Percentiles rank a stretch among this genome's conserved stretches.
Evolutionary conservation across 2,888 invertebrate genomes (phyloP).

Genomic region (Himalopsyche anomala): DNA sequence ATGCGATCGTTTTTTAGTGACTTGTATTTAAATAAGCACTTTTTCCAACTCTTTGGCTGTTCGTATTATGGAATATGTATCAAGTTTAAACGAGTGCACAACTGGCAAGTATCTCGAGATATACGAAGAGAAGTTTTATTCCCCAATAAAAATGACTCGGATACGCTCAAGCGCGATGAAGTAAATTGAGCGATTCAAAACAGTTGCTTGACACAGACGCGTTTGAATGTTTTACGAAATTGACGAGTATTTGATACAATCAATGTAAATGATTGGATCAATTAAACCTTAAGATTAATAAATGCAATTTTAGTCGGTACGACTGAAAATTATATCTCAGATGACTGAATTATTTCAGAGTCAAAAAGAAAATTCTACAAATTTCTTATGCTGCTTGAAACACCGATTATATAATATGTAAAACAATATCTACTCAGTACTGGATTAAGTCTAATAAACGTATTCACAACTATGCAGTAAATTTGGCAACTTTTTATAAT

Average conservation of each 20-base stretch:
- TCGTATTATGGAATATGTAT: background rate
- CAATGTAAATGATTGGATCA: background rate
- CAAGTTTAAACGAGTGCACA: slow-evolving; percentile 5
- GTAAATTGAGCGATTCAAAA: background rate
- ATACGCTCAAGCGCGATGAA: background rate
- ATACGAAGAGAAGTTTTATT: background rate
- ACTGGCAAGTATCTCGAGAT: background rate
- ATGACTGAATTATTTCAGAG: background rate
- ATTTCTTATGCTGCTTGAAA: slow-evolving; percentile 25
- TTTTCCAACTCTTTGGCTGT: background rate
- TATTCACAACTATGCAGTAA: slow-evolving; percentile 51
- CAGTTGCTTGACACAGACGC: background rate
- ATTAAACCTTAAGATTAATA: slow-evolving; percentile 14
- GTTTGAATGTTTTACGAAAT: background rate
- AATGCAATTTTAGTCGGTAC: slow-evolving; percentile 44
- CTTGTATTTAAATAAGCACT: background rate
- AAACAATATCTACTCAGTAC: slow-evolving; percentile 48
- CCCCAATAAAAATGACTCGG: slow-evolving; percentile 3
- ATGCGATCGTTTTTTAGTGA: too few relatives aligned
- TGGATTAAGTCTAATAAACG: slow-evolving; percentile 49
- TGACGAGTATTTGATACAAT: slow-evolving; percentile 16
- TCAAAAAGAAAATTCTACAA: background rate
- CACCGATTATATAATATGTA: slow-evolving; percentile 8
- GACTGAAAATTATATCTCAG: background rate
- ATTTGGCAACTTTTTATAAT: slow-evolving; percentile 54